Conservation (phyloP, 2,113 vertebrate species). For the Daboia siamensis region DNA sequence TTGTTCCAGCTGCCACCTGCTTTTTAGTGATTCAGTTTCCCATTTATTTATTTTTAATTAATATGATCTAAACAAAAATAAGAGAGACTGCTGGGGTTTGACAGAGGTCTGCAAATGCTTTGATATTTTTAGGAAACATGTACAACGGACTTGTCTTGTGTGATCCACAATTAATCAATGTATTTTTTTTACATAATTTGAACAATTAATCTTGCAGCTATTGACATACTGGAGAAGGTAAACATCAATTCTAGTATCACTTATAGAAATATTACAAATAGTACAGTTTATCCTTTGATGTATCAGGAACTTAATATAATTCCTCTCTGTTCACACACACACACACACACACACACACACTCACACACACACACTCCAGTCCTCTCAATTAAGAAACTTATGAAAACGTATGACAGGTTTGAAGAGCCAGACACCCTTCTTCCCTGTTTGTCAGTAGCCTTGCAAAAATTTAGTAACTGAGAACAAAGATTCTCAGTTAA, state of each 20-base stretch:
- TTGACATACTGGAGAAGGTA: neutral
- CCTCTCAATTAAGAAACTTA: conserved; percentile 69
- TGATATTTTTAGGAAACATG: neutral
- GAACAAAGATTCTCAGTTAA: conserved; percentile 85
- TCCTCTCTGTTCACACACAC: conserved; percentile 55
- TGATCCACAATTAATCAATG: neutral
- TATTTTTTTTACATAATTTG: neutral
- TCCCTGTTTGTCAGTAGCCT: conserved; percentile 79
- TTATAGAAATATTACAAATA: conserved; percentile 67
- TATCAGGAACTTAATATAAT: conserved; percentile 73
- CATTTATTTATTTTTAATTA: neutral
- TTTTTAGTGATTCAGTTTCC: neutral
- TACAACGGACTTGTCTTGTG: neutral
- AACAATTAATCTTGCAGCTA: neutral
- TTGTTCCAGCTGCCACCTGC: neutral
- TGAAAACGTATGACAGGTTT: conserved; percentile 67
- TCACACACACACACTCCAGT: conserved; percentile 65
- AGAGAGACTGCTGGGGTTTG: neutral
- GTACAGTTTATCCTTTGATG: conserved; percentile 79
- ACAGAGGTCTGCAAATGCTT: neutral
- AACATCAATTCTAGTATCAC: neutral
- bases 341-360: conserved; percentile 54
- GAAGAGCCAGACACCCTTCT: conserved; percentile 73
- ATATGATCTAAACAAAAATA: neutral
- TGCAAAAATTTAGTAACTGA: conserved; percentile 84